Conservation (phyloP, 2,888 invertebrate genomes). For the Podabrus alpinus region DNA sequence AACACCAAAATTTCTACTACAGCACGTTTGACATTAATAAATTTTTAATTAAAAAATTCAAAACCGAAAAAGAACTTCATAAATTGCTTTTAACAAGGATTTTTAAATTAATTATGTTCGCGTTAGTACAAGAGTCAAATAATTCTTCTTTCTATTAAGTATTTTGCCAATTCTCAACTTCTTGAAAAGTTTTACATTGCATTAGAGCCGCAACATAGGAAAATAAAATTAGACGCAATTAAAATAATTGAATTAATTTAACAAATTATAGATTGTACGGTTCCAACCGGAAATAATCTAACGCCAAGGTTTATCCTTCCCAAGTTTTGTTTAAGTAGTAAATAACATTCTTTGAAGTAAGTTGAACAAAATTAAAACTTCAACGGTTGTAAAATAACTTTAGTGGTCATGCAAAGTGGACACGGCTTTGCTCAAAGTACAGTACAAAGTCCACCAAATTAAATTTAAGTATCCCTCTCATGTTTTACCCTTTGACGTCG, state of each 20-base stretch:
- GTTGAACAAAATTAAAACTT: conserved; percentile 42
- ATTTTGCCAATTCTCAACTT: not conserved
- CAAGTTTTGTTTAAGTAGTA: not conserved
- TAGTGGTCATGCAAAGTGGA: conserved; percentile 39
- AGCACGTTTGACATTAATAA: not conserved
- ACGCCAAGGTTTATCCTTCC: not conserved
- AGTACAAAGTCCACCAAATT: conserved; percentile 33
- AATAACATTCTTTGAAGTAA: conserved; percentile 15
- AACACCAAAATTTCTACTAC: no score
- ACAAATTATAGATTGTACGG: not conserved
- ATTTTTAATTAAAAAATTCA: not conserved
- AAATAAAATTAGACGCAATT: not conserved
- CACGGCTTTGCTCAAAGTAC: conserved; percentile 35
- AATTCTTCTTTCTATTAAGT: not conserved
- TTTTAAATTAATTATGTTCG: not conserved
- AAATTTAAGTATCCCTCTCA: conserved; percentile 28
- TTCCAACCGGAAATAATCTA: not conserved
- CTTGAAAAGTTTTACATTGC: not conserved
- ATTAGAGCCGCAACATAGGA: not conserved
- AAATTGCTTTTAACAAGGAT: not conserved
- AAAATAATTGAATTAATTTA: not conserved
- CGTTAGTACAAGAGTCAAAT: not conserved
- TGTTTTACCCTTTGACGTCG: conserved; percentile 30
- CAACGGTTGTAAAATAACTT: conserved; percentile 41
- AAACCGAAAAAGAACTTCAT: not conserved